phyloP scores from a whole-genome alignment of 1,140 invertebrate genomes.

The Melanaphis sacchari region DNA sequence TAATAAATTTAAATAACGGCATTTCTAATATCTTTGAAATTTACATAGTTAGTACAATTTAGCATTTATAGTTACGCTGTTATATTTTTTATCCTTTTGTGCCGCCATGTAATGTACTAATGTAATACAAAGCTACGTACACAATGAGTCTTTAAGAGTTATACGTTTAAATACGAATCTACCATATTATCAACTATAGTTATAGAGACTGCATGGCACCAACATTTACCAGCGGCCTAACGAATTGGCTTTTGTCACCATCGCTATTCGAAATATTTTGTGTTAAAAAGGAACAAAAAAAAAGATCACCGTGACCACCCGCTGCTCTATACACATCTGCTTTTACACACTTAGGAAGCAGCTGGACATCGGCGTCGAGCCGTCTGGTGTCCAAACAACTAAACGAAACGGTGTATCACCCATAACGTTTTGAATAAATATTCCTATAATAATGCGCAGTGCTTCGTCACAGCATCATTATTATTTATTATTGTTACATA shows the following conservation, averaged over 20 bases:
- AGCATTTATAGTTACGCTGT: too few species aligned
- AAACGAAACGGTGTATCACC: not conserved
- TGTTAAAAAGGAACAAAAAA: not conserved
- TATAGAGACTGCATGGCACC: too few species aligned
- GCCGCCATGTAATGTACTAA: too few species aligned
- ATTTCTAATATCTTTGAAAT: too few species aligned
- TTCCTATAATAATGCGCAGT: not conserved
- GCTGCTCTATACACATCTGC: not conserved
- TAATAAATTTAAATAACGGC: too few species aligned
- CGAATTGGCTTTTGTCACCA: too few species aligned
- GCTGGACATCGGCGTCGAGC: conserved; percentile 1
- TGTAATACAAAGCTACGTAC: too few species aligned
- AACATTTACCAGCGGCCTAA: not conserved
- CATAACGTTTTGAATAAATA: not conserved
- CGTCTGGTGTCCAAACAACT: not conserved
- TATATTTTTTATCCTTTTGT: too few species aligned
- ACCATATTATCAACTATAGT: too few species aligned
- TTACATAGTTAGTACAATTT: too few species aligned
- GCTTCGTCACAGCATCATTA: not conserved
- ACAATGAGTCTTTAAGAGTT: too few species aligned
- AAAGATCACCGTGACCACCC: not conserved
- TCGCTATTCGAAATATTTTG: not conserved
- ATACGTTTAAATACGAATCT: too few species aligned
- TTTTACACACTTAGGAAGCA: not conserved
- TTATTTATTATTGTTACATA: not conserved